Evolutionary conservation across 2,113 vertebrate species (phyloP).

Genomic region (Oreochromis aureus): DNA sequence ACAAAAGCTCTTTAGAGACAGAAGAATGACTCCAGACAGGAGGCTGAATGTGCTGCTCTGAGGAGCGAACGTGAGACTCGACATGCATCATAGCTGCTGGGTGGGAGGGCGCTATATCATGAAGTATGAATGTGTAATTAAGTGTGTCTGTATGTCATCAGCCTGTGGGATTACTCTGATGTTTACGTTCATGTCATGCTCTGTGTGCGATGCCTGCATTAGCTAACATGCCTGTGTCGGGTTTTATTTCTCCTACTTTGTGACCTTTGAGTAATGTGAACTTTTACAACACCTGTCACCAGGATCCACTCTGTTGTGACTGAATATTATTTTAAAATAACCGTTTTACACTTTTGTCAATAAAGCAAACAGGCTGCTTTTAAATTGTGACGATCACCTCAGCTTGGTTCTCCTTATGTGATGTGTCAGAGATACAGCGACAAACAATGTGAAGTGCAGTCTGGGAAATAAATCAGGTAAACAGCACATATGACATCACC

Average conservation of each 20-base stretch:
- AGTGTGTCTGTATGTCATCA: background rate
- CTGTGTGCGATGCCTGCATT: background rate
- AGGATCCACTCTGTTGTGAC: background rate
- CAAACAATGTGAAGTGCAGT: background rate
- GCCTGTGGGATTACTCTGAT: background rate
- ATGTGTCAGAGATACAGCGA: background rate
- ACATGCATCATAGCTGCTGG: background rate
- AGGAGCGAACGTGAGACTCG: background rate
- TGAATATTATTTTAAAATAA: background rate
- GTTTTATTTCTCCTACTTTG: background rate
- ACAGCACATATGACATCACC: background rate
- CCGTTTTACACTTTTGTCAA: rapidly evolving
- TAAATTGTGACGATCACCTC: background rate
- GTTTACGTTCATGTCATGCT: background rate
- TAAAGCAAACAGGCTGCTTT: background rate
- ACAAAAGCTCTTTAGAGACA: background rate
- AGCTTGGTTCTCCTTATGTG: background rate
- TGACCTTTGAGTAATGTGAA: background rate
- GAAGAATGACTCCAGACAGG: background rate
- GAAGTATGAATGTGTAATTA: background rate
- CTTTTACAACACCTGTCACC: background rate
- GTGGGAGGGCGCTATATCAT: background rate
- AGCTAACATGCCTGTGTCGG: background rate
- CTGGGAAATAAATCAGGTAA: background rate
- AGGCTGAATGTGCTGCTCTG: background rate